phyloP scores from a whole-genome alignment of 2,113 vertebrate genomes.

The Sminthopsis crassicaudata region DNA sequence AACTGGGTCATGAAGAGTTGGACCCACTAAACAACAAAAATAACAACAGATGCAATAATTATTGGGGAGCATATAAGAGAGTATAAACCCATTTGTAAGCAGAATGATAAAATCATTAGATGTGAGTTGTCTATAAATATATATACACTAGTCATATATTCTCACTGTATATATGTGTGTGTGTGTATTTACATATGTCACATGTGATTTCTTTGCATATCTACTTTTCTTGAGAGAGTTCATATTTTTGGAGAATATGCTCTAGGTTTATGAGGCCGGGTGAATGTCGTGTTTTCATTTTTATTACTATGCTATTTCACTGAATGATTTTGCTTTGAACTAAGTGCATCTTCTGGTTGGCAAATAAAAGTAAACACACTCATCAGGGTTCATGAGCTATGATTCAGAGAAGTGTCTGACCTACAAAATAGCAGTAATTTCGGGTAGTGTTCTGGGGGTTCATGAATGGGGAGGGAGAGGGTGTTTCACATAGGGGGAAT shows the following conservation, averaged over 20 bases:
- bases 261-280: not conserved
- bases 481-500: not conserved
- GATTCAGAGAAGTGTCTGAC: not conserved
- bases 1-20: not conserved
- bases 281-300: not conserved
- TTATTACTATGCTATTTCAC: not conserved
- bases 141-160: not conserved
- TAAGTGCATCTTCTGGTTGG: not conserved
- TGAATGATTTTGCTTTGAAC: not conserved
- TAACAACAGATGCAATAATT: not conserved
- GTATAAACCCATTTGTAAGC: not conserved
- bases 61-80: not conserved
- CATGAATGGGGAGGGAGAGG: not conserved
- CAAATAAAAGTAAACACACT: not conserved
- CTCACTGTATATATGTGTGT: no score
- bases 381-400: not conserved
- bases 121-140: not conserved
- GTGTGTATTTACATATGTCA: no score
- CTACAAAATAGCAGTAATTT: not conserved
- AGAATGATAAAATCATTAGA: not conserved
- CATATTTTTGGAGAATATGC: not conserved
- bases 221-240: not conserved
- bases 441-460: not conserved
- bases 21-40: not conserved
- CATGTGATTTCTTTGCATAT: not conserved